Percentiles rank a stretch among this genome's conserved stretches.
Conservation (phyloP, 2,113 vertebrate species). For the Calcarius ornatus region DNA sequence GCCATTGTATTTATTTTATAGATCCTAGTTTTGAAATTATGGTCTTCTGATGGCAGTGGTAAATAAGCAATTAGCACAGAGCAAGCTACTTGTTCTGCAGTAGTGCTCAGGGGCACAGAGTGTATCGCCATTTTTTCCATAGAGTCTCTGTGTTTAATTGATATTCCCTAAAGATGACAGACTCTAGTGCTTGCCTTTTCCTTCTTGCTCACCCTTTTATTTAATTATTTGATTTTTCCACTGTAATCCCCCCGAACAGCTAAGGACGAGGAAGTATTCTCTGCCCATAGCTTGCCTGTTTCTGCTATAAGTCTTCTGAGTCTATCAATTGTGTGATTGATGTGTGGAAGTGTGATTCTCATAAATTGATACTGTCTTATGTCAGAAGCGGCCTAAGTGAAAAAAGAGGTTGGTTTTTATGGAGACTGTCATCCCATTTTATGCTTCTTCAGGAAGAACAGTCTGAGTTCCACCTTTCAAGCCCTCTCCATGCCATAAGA, state of each 20-base stretch:
- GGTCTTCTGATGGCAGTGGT: background rate
- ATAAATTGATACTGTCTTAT: background rate
- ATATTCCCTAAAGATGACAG: background rate
- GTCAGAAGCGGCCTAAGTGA: background rate
- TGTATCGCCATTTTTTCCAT: background rate
- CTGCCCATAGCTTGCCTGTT: background rate
- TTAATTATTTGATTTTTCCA: background rate
- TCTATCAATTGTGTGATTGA: background rate
- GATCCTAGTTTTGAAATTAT: background rate
- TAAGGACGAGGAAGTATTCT: background rate
- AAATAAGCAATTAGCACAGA: background rate
- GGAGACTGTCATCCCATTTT: background rate
- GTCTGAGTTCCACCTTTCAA: background rate
- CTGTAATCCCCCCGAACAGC: background rate
- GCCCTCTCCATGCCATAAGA: rapidly evolving
- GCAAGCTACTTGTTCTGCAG: background rate
- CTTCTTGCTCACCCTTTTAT: background rate
- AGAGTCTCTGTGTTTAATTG: background rate
- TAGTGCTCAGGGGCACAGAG: background rate
- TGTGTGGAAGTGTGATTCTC: background rate
- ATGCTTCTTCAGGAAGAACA: background rate
- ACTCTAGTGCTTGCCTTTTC: background rate
- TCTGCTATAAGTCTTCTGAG: background rate
- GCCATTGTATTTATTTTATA: background rate
- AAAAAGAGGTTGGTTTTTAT: background rate